Percentiles rank a stretch among this genome's conserved stretches.
Conservation (phyloP, 2,888 invertebrate genomes). For the Choreutis nemorana region DNA sequence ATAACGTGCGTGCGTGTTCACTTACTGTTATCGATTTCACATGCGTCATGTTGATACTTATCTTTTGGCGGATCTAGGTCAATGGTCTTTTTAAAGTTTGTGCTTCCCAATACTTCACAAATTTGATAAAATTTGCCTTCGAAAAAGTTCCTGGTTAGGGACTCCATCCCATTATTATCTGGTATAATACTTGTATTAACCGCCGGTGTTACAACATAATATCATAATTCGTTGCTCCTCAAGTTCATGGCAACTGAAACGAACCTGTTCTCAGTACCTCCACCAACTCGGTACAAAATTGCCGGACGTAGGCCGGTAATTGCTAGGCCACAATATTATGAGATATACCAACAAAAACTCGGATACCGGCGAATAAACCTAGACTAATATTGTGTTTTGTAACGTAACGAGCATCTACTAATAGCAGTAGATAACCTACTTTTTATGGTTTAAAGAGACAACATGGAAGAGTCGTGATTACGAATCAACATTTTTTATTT, state of each 20-base stretch:
- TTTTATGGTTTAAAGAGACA: too few species aligned
- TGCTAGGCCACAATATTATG: constrained; percentile 14
- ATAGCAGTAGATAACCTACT: constrained; percentile 7
- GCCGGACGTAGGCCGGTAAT: constrained; percentile 6
- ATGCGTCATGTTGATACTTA: constrained; percentile 62
- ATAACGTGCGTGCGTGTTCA: constrained; percentile 55
- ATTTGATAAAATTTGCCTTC: background rate
- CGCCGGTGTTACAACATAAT: too few species aligned
- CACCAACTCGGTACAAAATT: constrained; percentile 6
- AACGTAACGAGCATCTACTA: constrained; percentile 12
- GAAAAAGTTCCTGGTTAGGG: too few species aligned
- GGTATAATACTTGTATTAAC: too few species aligned
- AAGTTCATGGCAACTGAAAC: too few species aligned
- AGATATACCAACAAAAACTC: constrained; percentile 23
- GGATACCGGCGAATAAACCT: constrained; percentile 14
- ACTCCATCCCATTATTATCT: too few species aligned
- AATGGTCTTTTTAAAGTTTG: constrained; percentile 56
- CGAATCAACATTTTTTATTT: background rate
- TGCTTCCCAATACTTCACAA: background rate
- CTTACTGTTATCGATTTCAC: constrained; percentile 60
- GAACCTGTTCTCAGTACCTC: too few species aligned
- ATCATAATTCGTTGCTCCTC: too few species aligned
- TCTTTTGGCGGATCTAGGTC: constrained; percentile 61
- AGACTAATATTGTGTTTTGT: constrained; percentile 11
- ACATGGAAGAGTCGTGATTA: too few species aligned